Base-by-base conservation (phyloP, 2,797 vertebrate genomes). In the Babyrousa celebensis region DNA sequence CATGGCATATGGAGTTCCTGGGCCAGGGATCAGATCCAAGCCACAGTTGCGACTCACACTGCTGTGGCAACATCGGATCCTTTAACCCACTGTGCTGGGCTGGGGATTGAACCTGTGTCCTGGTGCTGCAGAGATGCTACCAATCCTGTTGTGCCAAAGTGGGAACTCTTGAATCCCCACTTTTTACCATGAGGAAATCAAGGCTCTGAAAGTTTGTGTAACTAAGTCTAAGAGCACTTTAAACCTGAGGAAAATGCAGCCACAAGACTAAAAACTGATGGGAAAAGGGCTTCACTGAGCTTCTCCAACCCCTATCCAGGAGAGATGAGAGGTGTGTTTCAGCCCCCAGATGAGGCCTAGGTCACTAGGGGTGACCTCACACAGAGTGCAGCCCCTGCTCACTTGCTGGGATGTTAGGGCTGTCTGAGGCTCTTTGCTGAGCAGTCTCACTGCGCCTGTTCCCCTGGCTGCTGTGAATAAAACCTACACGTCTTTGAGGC, bases 371-470 rank as follows among this genome's bases (percentile, higher is more conserved):
- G 17, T 14, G 40, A 60, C 88, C 25, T 80, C 68, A 27, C 62
- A 6, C 43, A 40, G 72, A 21, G 15, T 27, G 10, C 8, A 3
- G 71, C 65, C 54, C 16, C 65, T 12, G n/a, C 21, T 60, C 20
- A 12, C 58, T 43, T 20, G 16, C 89, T 15, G 27, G n/a, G 20
- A 18, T n/a, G 1, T 60, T 23, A n/a, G 63, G 86, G 77, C 12
- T 18, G 54, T 86, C 48, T 27, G 70, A n/a, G 63, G 29, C 4
- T 36, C 63, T 32, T 29, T 15, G n/a, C 82, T 23, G 79, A 62
- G 29, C 79, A 9, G 52, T 1, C 0, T 0, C 36, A 6, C 65
- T 15, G 15, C 2, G 63, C 29, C 65, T 6, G 0, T 12, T 3
- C 9, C 48, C 54, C 74, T 7, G 6, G 20, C 23, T 70, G n/a